Conservation (phyloP, 2,888 invertebrate species). For the Crossocerus cetratus region DNA sequence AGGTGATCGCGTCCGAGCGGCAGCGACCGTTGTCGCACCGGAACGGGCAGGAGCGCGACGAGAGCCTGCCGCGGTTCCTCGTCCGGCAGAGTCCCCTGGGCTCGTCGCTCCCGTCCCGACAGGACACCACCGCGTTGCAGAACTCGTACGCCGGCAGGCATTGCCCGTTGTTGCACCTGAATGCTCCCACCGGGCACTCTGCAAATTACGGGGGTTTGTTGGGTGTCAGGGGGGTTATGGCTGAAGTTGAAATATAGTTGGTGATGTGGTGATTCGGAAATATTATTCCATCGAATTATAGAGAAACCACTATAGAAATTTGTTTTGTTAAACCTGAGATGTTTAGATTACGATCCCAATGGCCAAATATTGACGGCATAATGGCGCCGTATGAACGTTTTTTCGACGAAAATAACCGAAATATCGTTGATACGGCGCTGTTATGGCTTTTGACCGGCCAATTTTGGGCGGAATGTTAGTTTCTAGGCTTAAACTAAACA, state of each 20-base stretch:
- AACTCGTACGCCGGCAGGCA: slow-evolving; percentile 94
- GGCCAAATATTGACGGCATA: too few species aligned
- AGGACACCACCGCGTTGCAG: slow-evolving; percentile 92
- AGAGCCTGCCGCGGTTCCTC: slow-evolving; percentile 73
- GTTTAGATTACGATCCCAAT: too few species aligned
- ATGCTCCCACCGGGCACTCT: slow-evolving; percentile 88
- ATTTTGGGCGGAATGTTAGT: too few species aligned
- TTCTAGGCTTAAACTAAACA: too few species aligned
- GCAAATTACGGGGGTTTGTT: slow-evolving; percentile 13
- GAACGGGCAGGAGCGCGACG: slow-evolving; percentile 86
- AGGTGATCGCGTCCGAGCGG: slow-evolving; percentile 91
- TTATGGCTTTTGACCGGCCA: too few species aligned
- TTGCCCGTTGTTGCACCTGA: slow-evolving; percentile 90
- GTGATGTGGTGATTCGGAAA: background rate
- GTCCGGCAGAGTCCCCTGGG: slow-evolving; percentile 80
- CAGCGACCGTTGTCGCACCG: slow-evolving; percentile 92
- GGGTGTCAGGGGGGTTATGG: too few species aligned
- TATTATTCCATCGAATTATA: too few species aligned
- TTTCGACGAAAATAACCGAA: too few species aligned
- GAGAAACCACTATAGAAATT: too few species aligned
- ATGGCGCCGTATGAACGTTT: too few species aligned
- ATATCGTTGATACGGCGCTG: too few species aligned
- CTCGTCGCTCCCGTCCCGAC: slow-evolving; percentile 94
- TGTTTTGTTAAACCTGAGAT: too few species aligned
- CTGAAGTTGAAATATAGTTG: background rate